Percentiles rank a stretch among this genome's conserved stretches.
These are phyloP conservation scores for Scaptomyza polygonia DNA, from an alignment of 2,888 invertebrate species.

Conservation along the genomic window DNA sequence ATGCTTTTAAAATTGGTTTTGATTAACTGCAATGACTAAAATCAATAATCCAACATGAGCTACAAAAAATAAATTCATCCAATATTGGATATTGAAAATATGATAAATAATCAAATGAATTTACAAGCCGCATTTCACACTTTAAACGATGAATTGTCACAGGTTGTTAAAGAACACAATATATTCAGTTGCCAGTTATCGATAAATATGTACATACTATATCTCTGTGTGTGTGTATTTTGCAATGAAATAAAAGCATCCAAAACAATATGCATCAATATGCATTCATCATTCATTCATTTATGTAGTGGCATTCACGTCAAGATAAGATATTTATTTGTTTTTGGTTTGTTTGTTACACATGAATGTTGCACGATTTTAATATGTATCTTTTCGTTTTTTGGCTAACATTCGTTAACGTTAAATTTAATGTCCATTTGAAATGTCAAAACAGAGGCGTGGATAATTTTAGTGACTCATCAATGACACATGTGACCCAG, in stretches of 20 bases:
- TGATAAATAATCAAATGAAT: neutral
- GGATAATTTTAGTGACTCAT: conserved; percentile 59
- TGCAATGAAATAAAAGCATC: neutral
- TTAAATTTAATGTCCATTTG: conserved; percentile 33
- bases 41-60: neutral
- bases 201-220: neutral
- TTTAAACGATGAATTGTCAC: neutral
- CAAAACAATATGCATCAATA: no score
- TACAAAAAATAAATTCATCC: neutral
- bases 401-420: conserved; percentile 22
- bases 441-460: conserved; percentile 4
- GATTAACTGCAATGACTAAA: neutral
- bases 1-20: neutral
- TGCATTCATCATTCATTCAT: conserved; percentile 7
- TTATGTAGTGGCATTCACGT: neutral
- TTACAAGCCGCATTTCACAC: neutral
- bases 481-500: conserved; percentile 72
- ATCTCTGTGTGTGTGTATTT: neutral
- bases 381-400: conserved; percentile 32
- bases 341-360: neutral
- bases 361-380: conserved; percentile 48
- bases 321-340: neutral
- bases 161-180: neutral
- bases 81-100: neutral
- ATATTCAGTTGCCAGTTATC: neutral